These are phyloP conservation scores for Vollenhovia emeryi DNA, from an alignment of 1,140 invertebrate species.

Conservation along the genomic window DNA sequence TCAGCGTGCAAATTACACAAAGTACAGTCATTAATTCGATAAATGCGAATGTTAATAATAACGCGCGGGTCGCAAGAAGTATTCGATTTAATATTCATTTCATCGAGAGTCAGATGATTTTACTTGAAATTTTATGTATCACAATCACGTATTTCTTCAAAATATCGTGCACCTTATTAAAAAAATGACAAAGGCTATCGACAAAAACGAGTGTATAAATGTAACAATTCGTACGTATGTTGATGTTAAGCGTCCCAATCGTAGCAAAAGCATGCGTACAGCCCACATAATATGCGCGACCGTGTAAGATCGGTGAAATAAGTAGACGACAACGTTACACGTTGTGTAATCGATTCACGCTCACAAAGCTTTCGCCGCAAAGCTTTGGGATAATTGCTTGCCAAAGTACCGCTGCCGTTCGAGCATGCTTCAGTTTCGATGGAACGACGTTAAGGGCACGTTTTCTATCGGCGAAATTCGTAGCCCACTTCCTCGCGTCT, in stretches of 20 bases:
- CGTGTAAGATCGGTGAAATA: constrained; percentile 21
- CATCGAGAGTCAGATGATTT: background rate
- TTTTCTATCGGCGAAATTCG: constrained; percentile 55
- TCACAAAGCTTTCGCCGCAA: constrained; percentile 50
- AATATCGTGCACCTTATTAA: background rate
- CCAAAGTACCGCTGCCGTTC: constrained; percentile 32
- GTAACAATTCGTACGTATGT: background rate
- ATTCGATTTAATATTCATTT: background rate
- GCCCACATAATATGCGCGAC: background rate
- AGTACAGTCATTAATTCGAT: constrained; percentile 8
- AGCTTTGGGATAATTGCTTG: constrained; percentile 52
- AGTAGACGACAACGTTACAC: constrained; percentile 36
- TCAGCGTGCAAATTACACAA: constrained; percentile 23
- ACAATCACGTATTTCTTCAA: background rate
- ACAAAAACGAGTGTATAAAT: background rate
- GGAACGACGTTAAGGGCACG: constrained; percentile 45
- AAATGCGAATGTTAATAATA: constrained; percentile 17
- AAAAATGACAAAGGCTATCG: background rate
- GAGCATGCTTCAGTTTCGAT: constrained; percentile 40
- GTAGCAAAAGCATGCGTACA: background rate
- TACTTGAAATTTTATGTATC: background rate
- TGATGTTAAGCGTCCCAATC: background rate
- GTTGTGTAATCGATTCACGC: constrained; percentile 45
- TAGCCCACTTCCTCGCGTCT: constrained; percentile 39
- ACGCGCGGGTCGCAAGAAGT: background rate